Percentiles rank a stretch among this genome's conserved stretches.
These are phyloP conservation scores for Motacilla tschutschensis DNA, from an alignment of 2,113 vertebrate genomes.

Conservation along the genomic window DNA sequence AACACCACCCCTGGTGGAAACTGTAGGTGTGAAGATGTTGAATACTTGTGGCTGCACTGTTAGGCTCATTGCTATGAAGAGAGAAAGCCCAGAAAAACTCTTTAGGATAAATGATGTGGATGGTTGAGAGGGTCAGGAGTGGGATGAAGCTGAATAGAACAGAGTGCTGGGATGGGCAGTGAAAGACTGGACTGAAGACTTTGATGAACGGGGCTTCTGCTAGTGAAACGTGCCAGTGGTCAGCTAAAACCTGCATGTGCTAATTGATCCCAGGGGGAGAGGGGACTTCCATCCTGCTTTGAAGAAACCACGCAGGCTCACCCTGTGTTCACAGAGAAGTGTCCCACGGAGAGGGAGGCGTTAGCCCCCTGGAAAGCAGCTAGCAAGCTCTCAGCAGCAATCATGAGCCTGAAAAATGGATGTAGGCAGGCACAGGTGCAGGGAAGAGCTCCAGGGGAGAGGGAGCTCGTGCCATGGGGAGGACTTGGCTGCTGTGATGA, in stretches of 20 bases:
- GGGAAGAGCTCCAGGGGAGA: neutral
- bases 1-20: neutral
- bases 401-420: neutral
- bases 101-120: neutral
- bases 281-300: neutral
- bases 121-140: neutral
- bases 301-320: neutral
- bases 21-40: neutral
- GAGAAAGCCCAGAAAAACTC: neutral
- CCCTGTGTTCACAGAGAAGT: neutral
- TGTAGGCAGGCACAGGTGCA: constrained; percentile 35
- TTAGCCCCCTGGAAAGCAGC: constrained; percentile 9
- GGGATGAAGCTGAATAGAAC: neutral
- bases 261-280: neutral
- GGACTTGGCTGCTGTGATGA: neutral
- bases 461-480: neutral
- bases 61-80: neutral
- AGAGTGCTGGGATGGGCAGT: neutral
- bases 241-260: neutral
- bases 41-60: neutral
- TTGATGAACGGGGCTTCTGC: neutral
- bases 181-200: neutral
- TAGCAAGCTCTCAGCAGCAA: neutral
- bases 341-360: neutral
- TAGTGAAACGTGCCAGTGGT: neutral